phyloP scores from a whole-genome alignment of 1,140 invertebrate genomes.

The Macrostomum lignano region DNA sequence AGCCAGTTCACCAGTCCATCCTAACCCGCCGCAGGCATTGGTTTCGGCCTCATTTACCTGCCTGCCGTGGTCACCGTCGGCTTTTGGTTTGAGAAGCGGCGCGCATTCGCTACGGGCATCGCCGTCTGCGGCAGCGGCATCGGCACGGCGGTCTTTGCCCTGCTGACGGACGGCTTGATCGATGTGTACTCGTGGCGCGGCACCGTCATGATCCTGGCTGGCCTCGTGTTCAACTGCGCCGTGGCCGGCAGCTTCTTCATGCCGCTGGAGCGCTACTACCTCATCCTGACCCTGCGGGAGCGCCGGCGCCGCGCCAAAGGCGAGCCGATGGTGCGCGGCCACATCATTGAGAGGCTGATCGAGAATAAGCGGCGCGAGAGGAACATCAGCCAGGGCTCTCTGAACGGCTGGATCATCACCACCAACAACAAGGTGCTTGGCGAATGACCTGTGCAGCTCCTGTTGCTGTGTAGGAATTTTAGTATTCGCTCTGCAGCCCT shows the following conservation, averaged over 20 bases:
- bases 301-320: too few relatives aligned
- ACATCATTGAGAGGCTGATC: too few relatives aligned
- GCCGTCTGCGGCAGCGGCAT: conserved; percentile 30
- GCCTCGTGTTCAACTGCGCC: conserved; percentile 43
- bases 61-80: conserved; percentile 61
- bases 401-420: conserved; percentile 23
- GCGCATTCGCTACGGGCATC: conserved; percentile 64
- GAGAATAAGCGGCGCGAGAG: conserved; percentile 23
- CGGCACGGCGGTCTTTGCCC: conserved; percentile 18
- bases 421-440: too few relatives aligned
- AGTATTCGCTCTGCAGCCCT: too few relatives aligned
- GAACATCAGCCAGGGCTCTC: conserved; percentile 13
- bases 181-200: conserved; percentile 16
- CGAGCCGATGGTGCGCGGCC: too few relatives aligned
- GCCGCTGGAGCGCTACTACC: conserved; percentile 33
- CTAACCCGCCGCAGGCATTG: conserved; percentile 55
- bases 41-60: conserved; percentile 60
- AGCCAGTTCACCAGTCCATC: conserved; percentile 13
- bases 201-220: conserved; percentile 47
- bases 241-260: conserved; percentile 50
- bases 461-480: too few relatives aligned
- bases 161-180: conserved; percentile 13
- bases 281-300: conserved; percentile 3
- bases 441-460: too few relatives aligned
- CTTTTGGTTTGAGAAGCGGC: conserved; percentile 67